Evolutionary conservation across 1,140 invertebrate species (phyloP).

Genomic region (Meloidogyne exigua): DNA sequence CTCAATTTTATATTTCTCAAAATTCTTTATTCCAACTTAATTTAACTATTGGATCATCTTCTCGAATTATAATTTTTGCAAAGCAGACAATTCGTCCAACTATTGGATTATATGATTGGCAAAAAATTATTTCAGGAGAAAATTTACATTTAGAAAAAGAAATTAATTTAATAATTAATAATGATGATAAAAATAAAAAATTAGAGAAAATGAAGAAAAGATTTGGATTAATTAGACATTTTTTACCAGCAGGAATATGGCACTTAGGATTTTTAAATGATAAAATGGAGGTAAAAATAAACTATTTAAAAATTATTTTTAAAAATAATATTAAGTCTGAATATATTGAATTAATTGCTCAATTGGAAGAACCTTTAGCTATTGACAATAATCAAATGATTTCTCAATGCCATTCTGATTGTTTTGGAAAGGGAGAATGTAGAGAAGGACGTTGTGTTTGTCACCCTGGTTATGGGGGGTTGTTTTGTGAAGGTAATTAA

Average conservation of each 20-base stretch:
- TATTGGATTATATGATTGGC: conserved; percentile 31
- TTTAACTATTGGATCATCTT: conserved; percentile 20
- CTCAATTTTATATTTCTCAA: neutral
- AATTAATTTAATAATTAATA: conserved; percentile 3
- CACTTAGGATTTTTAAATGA: conserved; percentile 50
- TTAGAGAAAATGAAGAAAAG: neutral
- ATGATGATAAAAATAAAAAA: neutral
- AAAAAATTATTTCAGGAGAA: conserved; percentile 27
- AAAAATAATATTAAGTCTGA: conserved; percentile 11
- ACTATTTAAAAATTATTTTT: neutral
- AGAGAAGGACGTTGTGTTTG: conserved; percentile 89
- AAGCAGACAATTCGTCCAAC: conserved; percentile 36
- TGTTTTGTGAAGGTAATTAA: conserved; percentile 77
- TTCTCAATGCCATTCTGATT: conserved; percentile 71
- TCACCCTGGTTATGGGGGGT: conserved; percentile 92
- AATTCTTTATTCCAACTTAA: conserved; percentile 15
- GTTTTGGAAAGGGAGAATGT: conserved; percentile 92
- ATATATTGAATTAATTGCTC: conserved; percentile 11
- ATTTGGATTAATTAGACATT: conserved; percentile 31
- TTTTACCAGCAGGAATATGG: conserved; percentile 40
- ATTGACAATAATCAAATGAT: conserved; percentile 9
- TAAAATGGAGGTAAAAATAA: conserved; percentile 26
- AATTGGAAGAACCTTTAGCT: conserved; percentile 9
- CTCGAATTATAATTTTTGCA: conserved; percentile 37
- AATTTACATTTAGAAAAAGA: conserved; percentile 12